Base-by-base conservation (phyloP, 1,140 invertebrate genomes). In the Cydia fagiglandana region DNA sequence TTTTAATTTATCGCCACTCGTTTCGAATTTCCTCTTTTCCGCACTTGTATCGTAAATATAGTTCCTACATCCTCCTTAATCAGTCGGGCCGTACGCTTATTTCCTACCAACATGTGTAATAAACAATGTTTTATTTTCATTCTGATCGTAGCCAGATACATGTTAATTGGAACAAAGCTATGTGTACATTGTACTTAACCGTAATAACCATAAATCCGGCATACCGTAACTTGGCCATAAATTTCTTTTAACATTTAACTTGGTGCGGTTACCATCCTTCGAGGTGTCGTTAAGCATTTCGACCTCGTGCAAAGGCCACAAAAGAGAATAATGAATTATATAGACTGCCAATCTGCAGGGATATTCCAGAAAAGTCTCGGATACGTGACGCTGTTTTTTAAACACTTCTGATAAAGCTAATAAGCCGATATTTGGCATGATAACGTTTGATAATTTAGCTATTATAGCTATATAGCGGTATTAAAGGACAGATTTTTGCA, bases 161-260 rank as follows among this genome's bases (percentile, higher is more conserved):
- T 61, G 56, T 61, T 61, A 24, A 61, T 61, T 61, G 56, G 56
- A 10, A 24, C 56, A 9, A 61, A 61, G 56, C 24, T 61, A 61
- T 24, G 6, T 24, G 6, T 61, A 6, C 56, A 24, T 56, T 61
- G 56, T 61, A 61, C 4, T 61, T 61, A 24, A 61, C 56, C 20
- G 56, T 61, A 61, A 61, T 61, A 61, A 61, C 15, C 9, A 61
- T 61, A 61, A 61, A 61, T 61, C 56, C 10, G 56, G 56, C 56
- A 61, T 61, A 61, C 56, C 20, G 17, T 12, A 61, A 12, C 17
- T 20, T 24, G 20, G 56, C 56, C 17, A 61, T 61, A 61, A 61
- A 24, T 61, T 61, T 61, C 56, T 61, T 24, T 61, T 61, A 61
- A 61, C 56, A 61, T 61, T 61, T 61, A 61, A 24, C 56, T 61